Evolutionary conservation across 2,113 vertebrate species (phyloP), one percentile per base, ranked within the genome.

Genomic region (Glareola pratincola): DNA sequence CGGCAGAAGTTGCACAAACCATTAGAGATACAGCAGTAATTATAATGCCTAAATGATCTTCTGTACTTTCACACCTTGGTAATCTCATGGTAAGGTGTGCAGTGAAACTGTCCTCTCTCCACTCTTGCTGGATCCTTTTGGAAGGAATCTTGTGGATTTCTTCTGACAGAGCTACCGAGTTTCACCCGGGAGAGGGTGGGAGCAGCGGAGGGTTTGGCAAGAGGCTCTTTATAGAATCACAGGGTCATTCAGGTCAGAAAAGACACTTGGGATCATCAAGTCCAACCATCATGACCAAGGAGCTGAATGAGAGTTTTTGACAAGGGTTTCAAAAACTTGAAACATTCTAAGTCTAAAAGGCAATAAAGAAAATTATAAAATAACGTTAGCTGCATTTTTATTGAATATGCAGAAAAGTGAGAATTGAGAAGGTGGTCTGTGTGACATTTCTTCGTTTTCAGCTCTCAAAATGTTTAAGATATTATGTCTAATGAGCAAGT

Each of bases 21-120:
- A 5, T 27, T 3, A 5, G 64, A 71, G 59, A 32, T 27, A 10
- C 0, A 10, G 24, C 1, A 10, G 10, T 27, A 21, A 69, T 41
- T 50, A 4, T 26, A 43, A 8, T 8, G 18, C 45, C 26, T 4
- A 7, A n/a, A n/a, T 27, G 48, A 27, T 82, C 17, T 36, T 17
- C 4, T 9, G 66, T 57, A 8, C 79, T 62, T 19, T 14, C 45
- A 30, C 54, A 34, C 20, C 78, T 79, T 62, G 10, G 3, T 51
- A 9, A 2, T 10, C 17, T 36, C 36, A 12, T 83, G n/a, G 6
- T 4, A 53, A 27, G 32, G 45, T 5, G 0, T 21, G 37, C 64
- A 30, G 60, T 7, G 47, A 18, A 41, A 4, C 30, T 56, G 43
- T 2, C 37, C 37, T 71, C 73, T 37, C 63, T 9, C 14, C 18